A percentile compares a stretch with the other conserved stretches of the same genome.
phyloP scores from a whole-genome alignment of 2,888 invertebrate species.

The Nomada hirtipes region DNA sequence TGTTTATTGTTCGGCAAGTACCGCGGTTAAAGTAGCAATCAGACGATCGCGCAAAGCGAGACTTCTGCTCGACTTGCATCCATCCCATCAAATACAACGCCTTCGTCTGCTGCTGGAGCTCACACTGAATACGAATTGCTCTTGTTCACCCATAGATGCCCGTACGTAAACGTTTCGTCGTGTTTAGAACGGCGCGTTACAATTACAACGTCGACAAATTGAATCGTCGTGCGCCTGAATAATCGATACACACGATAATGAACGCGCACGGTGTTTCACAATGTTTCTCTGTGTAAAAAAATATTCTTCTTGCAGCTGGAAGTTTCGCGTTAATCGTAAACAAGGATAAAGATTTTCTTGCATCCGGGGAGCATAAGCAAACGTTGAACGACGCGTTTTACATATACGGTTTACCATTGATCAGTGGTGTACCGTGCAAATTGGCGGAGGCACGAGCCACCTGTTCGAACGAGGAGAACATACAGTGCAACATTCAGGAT shows the following conservation, averaged over 20 bases:
- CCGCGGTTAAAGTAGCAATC: conserved; percentile 78
- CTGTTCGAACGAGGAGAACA: conserved; percentile 63
- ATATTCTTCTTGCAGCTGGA: conserved; percentile 73
- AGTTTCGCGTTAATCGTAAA: conserved; percentile 76
- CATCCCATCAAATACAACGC: conserved; percentile 64
- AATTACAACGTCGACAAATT: conserved; percentile 17
- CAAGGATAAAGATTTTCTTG: conserved; percentile 57
- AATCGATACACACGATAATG: conserved; percentile 4
- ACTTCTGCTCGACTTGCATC: conserved; percentile 75
- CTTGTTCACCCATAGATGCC: conserved; percentile 78
- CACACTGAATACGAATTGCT: conserved; percentile 73
- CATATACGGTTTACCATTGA: conserved; percentile 70
- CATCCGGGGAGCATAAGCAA: conserved; percentile 61
- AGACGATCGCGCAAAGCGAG: conserved; percentile 75
- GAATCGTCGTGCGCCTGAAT: conserved; percentile 5
- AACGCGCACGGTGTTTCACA: conserved; percentile 32
- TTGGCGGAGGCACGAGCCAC: conserved; percentile 68
- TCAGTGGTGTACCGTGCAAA: conserved; percentile 70
- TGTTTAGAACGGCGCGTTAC: not conserved
- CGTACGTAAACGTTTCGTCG: conserved; percentile 66
- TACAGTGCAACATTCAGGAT: conserved; percentile 34
- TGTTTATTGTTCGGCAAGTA: conserved; percentile 76
- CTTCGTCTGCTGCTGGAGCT: conserved; percentile 75
- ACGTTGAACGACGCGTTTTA: conserved; percentile 69
- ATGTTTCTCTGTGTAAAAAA: conserved; percentile 35